Base-by-base conservation (phyloP, 2,113 vertebrate genomes). In the Brachyhypopomus occidentalis region DNA sequence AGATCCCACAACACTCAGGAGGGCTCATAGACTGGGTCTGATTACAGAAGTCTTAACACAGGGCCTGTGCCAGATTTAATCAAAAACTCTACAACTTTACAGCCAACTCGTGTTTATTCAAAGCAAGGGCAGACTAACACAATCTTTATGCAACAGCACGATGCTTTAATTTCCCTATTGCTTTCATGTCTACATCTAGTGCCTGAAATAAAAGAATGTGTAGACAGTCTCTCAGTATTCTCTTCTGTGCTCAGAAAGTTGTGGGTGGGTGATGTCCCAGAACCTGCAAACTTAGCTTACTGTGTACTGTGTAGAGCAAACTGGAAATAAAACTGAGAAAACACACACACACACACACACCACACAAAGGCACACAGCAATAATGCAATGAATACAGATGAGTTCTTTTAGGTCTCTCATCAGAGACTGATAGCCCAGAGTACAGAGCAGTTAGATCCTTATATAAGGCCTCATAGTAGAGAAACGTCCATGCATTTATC, bases 361-460 rank as follows among this genome's bases (percentile, higher is more conserved):
- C 3, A 14, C 45, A 52, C 45, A 52, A 52, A 60, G 19, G 41
- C 45, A 60, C 23, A 80, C 30, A 72, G 70, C 58, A 55, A 41
- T 20, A 73, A 73, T 63, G 64, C 69, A 30, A 72, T 64, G 56
- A 80, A 80, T 80, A 73, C 58, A 80, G 72, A 80, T 73, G 55
- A 79, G 70, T 34, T 41, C 55, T 79, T 79, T 71, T 63, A 59
- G 27, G 41, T 52, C 1, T 5, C 20, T 45, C 56, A 14, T 36
- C n/a, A 80, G 36, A 52, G 58, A 72, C 27, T 58, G 78, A 79
- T 48, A 48, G 36, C 34, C 62, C 56, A n/a, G 19, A 63, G 34
- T 64, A 30, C 17, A 25, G 12, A 2, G 67, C 2, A 25, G 4
- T 62, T 72, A 48, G 38, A 72, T 80, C 22, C 45, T 48, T 45